phyloP scores from a whole-genome alignment of 2,888 invertebrate species.

The Eristalinus aeneus region DNA sequence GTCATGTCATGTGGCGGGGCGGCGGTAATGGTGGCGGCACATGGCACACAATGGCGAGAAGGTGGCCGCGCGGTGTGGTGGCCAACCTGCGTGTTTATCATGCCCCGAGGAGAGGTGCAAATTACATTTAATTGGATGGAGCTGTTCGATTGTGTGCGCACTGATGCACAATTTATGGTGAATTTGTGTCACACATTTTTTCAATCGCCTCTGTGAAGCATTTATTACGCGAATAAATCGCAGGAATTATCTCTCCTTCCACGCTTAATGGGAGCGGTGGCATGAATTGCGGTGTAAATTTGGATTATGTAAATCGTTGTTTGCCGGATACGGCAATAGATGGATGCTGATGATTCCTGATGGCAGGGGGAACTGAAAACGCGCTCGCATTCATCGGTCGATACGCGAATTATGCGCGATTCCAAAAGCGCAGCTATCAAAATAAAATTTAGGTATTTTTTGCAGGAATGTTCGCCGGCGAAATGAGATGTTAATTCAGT shows the following conservation, averaged over 20 bases:
- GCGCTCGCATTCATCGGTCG: no score
- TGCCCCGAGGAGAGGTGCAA: neutral
- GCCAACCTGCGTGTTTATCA: neutral
- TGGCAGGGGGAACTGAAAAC: no score
- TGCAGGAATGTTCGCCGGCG: neutral
- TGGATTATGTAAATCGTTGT: neutral
- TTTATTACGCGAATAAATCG: conserved; percentile 8
- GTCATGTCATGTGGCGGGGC: neutral
- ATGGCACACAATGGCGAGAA: no score
- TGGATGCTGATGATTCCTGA: neutral
- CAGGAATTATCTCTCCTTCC: conserved; percentile 11
- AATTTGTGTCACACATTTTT: neutral
- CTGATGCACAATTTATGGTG: conserved; percentile 17
- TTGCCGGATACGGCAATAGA: neutral
- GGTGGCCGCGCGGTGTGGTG: no score
- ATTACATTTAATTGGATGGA: conserved; percentile 46
- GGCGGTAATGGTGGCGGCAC: no score
- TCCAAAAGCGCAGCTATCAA: neutral
- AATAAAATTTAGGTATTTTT: neutral
- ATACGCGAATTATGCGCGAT: neutral
- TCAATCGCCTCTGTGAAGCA: neutral
- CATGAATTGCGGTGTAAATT: neutral
- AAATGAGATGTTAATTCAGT: neutral
- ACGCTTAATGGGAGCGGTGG: neutral
- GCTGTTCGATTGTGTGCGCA: conserved; percentile 7